Percentiles rank a stretch among this genome's conserved stretches.
These are phyloP conservation scores for Mustela nigripes DNA, from an alignment of 2,113 vertebrate genomes.

Conservation along the genomic window DNA sequence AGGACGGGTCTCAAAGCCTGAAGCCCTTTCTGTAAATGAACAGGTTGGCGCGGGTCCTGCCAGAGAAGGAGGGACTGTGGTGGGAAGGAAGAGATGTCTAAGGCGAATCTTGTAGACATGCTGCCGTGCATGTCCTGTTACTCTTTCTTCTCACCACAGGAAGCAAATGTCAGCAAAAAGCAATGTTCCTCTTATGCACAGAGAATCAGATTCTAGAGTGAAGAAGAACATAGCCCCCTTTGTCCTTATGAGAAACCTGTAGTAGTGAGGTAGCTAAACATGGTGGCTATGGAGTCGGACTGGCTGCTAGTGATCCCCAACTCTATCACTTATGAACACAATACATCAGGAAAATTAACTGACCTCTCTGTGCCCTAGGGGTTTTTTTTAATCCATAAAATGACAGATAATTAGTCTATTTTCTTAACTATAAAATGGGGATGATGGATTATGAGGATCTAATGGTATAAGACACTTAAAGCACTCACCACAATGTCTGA, in stretches of 20 bases:
- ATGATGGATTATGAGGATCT: not conserved
- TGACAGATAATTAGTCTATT: not conserved
- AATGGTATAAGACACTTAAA: not conserved
- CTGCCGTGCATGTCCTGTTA: not conserved
- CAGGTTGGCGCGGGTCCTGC: no score
- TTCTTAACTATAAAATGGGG: not conserved
- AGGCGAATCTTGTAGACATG: not conserved
- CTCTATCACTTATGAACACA: not conserved
- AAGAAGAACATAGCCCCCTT: not conserved
- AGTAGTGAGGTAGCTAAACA: not conserved
- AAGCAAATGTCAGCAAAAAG: not conserved
- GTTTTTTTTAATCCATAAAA: not conserved
- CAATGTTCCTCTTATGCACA: not conserved
- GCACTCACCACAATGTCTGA: not conserved
- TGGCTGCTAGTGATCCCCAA: not conserved
- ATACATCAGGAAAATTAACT: not conserved
- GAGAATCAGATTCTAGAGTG: not conserved
- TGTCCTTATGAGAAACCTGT: not conserved
- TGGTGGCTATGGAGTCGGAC: not conserved
- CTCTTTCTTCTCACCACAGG: not conserved
- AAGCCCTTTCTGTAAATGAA: not conserved
- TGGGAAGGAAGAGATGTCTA: not conserved
- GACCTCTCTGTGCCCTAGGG: not conserved
- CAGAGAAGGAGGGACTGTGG: not conserved
- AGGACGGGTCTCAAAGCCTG: not conserved